Evolutionary conservation across 2,888 invertebrate species (phyloP).

Genomic region (Coenonympha arcania): DNA sequence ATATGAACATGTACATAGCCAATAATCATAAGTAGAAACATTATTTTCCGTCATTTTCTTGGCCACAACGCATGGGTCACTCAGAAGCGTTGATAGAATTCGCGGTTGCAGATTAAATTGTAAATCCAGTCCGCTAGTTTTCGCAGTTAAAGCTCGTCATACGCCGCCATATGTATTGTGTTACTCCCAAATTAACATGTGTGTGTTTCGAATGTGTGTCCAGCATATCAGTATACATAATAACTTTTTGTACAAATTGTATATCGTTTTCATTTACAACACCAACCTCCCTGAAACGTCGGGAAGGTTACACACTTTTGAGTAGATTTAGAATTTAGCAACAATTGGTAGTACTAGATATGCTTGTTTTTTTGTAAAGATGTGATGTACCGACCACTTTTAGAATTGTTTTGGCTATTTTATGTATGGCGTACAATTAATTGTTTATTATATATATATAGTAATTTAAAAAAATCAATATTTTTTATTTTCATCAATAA

Average conservation of each 20-base stretch:
- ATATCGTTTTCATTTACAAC: constrained; percentile 14
- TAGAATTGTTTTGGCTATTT: constrained; percentile 65
- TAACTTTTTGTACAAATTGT: constrained; percentile 20
- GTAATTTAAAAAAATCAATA: background rate
- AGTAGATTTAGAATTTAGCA: constrained; percentile 22
- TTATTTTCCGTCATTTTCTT: too few relatives aligned
- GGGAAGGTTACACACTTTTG: constrained; percentile 25
- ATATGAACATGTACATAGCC: too few relatives aligned
- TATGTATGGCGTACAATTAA: constrained; percentile 41
- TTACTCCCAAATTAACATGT: constrained; percentile 57
- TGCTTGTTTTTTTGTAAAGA: constrained; percentile 23
- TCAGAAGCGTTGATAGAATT: background rate
- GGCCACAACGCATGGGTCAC: too few relatives aligned
- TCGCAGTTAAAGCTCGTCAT: constrained; percentile 55
- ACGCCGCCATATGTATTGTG: constrained; percentile 67
- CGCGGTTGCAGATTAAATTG: background rate
- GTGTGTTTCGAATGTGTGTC: constrained; percentile 36
- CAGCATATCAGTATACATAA: constrained; percentile 13
- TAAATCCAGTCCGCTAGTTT: background rate
- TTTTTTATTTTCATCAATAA: constrained; percentile 7
- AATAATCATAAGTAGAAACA: too few relatives aligned
- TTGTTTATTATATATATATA: constrained; percentile 12
- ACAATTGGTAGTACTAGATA: constrained; percentile 19
- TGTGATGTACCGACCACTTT: constrained; percentile 15
- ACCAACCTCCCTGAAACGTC: constrained; percentile 25